Evolutionary conservation across 2,113 vertebrate species (phyloP).

Genomic region (Grallaria varia): DNA sequence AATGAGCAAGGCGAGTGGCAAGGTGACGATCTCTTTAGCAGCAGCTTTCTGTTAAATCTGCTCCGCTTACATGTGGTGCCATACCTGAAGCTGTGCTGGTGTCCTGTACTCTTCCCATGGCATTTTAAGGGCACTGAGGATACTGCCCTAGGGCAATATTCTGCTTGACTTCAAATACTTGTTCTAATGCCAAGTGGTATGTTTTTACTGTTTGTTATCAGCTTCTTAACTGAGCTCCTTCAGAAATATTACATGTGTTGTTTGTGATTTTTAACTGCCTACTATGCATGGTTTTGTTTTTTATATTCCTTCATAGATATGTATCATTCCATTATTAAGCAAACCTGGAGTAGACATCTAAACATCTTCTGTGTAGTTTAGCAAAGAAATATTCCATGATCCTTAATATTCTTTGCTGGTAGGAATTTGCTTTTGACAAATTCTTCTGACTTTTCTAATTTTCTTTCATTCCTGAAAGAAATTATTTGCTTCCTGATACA

Average conservation of each 20-base stretch:
- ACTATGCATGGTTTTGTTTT: background rate
- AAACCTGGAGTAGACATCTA: background rate
- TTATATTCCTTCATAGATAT: background rate
- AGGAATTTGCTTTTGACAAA: background rate
- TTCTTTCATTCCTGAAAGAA: background rate
- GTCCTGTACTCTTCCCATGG: background rate
- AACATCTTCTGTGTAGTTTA: background rate
- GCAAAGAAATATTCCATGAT: background rate
- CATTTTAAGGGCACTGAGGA: background rate
- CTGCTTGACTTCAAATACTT: background rate
- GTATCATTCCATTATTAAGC: background rate
- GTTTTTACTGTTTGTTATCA: background rate
- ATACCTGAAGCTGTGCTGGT: background rate
- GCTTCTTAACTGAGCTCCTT: background rate
- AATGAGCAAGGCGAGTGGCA: background rate
- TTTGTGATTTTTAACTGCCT: background rate
- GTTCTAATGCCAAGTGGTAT: background rate
- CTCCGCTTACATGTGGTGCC: background rate
- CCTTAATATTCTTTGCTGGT: background rate
- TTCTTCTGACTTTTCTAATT: background rate
- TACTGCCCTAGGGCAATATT: background rate
- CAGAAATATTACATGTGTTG: background rate
- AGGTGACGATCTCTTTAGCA: background rate
- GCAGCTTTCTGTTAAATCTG: background rate
- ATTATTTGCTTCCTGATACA: background rate